Evolutionary conservation across 2,797 vertebrate species (phyloP), one percentile per base, ranked within the genome.

Genomic region (Oreochromis mossambicus): DNA sequence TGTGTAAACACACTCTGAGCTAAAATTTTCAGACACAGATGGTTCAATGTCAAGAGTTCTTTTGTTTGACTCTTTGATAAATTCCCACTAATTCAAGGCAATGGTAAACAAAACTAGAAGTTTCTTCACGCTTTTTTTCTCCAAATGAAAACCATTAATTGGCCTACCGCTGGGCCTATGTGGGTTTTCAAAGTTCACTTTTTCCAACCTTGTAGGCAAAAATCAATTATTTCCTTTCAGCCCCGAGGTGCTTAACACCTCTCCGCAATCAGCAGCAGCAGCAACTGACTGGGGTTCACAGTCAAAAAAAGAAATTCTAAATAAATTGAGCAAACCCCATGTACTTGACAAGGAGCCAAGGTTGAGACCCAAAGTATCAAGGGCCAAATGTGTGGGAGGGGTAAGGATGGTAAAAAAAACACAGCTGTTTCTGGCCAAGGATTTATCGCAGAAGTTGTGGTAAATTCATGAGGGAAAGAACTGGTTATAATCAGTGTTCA

Each of bases 201-300:
- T 68, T 77, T 77, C 83, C 84, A 88, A 90, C 86, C 87, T 92
- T 82, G 83, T 83, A 80, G 87, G 82, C 73, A 90, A 90, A 92
- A 93, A 93, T 92, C 83, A 80, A 89, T 94, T 76, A 89, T 90
- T 93, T 92, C 80, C 85, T 86, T 81, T 85, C 78, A 89, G 76
- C 86, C 91, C 87, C 3, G 80, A 85, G 88, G 83, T 89, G 61
- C 79, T 89, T 83, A 78, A 88, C 56, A 85, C 86, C 78, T 80
- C 66, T 61, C 24, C 1, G 48, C 77, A 89, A 93, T 91, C 91
- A 91, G 68, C 80, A 87, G 83, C 82, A 63, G 80, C 84, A 68
- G 78, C 85, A 85, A 89, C 83, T 43, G 58, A 48, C 78, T 77
- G 77, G 78, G 79, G 89, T 87, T 86, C 77, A 87, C 75, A 78